Evolutionary conservation across 2,888 invertebrate genomes (phyloP), one percentile per base, ranked within the genome.

Genomic region (Theristus sp.): DNA sequence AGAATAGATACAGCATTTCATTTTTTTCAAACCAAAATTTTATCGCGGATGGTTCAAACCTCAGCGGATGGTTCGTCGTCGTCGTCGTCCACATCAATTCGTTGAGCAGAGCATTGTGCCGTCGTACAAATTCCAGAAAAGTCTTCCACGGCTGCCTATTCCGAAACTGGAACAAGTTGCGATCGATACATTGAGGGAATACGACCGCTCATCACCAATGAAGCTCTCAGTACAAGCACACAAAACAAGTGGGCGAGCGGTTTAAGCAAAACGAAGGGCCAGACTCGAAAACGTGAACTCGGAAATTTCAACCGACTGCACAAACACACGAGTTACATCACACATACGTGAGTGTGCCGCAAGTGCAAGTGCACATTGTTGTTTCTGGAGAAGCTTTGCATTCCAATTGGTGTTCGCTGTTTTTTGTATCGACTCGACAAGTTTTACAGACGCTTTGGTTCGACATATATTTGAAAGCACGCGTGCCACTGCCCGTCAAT

Each of bases 291-390:
- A 58, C 62, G 65, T 52, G 65, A 64, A 2, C 64, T 72, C 22
- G 57, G 68, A 13, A 65, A 60, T 1, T 67, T 68, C 60, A 87
- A 94, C 75, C 82, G 82, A 67, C 75, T 74, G 24, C 87, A 93
- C 73, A 86, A 84, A 69, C 83, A 89, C 65, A 93, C 93, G 0
- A 94, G 89, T 74, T 98, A 94, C 73, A 90, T 98, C 68, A 87
- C 87, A 17, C 84, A 75, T 76, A 66, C 54, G 59, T 55, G n/a
- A 52, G 3, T 52, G 22, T 52, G 25, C 52, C 22, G 25, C n/a
- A n/a, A 10, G 22, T n/a, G n/a, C n/a, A n/a, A n/a, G 3, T 6
- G 3, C 22, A n/a, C n/a, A 6, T 25, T 3, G 3, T 52, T 25
- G n/a, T 3, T 3, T 25, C 3, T 17, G 3, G n/a, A 6, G 17